These are phyloP conservation scores for Bathynomus jamesi DNA, from an alignment of 1,140 invertebrate genomes.

Conservation along the genomic window DNA sequence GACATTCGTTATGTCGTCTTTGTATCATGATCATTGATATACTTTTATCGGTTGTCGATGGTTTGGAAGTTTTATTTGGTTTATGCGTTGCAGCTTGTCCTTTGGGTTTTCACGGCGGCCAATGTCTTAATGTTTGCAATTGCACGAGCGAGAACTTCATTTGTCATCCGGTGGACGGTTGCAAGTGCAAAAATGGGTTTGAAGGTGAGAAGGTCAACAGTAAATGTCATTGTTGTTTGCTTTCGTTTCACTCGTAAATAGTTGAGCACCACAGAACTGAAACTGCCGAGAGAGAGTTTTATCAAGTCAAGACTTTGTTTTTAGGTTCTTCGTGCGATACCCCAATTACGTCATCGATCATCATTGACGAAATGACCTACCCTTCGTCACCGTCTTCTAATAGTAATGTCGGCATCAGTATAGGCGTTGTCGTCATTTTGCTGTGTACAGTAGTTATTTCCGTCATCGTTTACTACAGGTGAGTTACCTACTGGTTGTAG, in stretches of 20 bases:
- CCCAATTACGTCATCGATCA: slow-evolving; percentile 41
- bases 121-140: slow-evolving; percentile 65
- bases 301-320: no score
- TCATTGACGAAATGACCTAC: slow-evolving; percentile 41
- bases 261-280: background rate
- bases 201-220: slow-evolving; percentile 52
- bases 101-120: slow-evolving; percentile 78
- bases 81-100: slow-evolving; percentile 58
- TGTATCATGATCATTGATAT: no score
- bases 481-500: no score
- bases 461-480: slow-evolving; percentile 63
- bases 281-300: no score
- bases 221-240: background rate
- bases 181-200: slow-evolving; percentile 68
- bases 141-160: slow-evolving; percentile 67
- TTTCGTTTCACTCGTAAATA: background rate
- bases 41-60: no score
- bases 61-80: no score
- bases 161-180: slow-evolving; percentile 71
- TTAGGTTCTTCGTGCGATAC: slow-evolving; percentile 50
- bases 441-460: slow-evolving; percentile 56
- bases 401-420: slow-evolving; percentile 39
- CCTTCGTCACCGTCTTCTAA: slow-evolving; percentile 16
- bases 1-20: no score
- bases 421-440: slow-evolving; percentile 53